Percentiles rank a stretch among this genome's conserved stretches.
phyloP scores from a whole-genome alignment of 2,113 vertebrate species.

The Otocyon megalotis region DNA sequence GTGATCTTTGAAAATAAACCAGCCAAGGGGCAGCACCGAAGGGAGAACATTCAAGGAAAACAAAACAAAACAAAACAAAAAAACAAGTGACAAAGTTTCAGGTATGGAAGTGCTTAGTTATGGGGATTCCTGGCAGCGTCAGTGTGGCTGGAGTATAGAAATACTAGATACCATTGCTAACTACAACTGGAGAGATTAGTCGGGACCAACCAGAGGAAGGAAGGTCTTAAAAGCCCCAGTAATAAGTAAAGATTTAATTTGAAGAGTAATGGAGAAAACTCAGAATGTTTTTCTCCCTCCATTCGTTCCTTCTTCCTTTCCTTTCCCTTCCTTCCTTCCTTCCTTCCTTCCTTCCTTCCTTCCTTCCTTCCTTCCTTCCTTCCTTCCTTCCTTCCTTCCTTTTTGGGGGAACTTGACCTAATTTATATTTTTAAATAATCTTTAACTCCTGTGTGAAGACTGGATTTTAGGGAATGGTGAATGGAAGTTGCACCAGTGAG shows the following conservation, averaged over 20 bases:
- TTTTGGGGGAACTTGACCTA: background rate
- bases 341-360: rapidly evolving
- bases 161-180: rapidly evolving
- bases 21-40: background rate
- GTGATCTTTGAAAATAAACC: background rate
- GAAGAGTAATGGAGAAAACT: background rate
- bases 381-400: background rate
- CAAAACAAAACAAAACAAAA: background rate
- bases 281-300: background rate
- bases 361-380: rapidly evolving
- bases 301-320: rapidly evolving
- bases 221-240: background rate
- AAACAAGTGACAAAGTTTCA: background rate
- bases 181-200: background rate
- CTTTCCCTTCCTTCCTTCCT: rapidly evolving
- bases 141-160: background rate
- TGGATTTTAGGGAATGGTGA: background rate
- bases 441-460: background rate
- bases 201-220: background rate
- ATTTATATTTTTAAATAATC: background rate
- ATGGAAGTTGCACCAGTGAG: background rate
- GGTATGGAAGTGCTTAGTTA: background rate
- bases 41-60: background rate
- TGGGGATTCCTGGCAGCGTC: no score
- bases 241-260: background rate